Evolutionary conservation across 2,888 invertebrate species (phyloP).

Genomic region (Idaea biselata): DNA sequence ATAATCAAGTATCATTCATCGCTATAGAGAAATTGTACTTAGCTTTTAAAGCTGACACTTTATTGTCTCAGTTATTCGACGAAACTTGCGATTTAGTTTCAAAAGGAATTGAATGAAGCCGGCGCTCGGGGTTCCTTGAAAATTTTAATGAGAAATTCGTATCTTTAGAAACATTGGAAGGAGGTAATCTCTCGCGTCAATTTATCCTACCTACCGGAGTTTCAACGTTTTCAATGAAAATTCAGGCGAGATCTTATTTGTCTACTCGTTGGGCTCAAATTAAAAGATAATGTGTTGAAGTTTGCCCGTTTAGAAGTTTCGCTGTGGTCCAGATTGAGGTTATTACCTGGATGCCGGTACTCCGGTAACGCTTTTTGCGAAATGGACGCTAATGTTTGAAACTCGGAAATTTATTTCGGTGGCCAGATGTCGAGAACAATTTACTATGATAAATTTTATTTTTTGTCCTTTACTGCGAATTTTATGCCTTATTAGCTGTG

Average conservation of each 20-base stretch:
- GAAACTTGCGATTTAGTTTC: conserved; percentile 72
- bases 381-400: conserved; percentile 52
- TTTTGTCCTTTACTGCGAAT: conserved; percentile 42
- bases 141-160: conserved; percentile 78
- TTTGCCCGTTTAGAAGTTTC: conserved; percentile 66
- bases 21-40: conserved; percentile 17
- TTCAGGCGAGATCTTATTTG: conserved; percentile 63
- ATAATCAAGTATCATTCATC: not conserved
- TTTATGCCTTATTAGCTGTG: too few species aligned
- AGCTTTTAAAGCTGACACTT: conserved; percentile 47
- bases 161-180: conserved; percentile 64
- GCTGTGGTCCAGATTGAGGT: conserved; percentile 68
- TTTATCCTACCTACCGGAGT: conserved; percentile 62
- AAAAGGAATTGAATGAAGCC: conserved; percentile 69
- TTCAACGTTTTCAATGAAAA: conserved; percentile 51
- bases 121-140: conserved; percentile 61
- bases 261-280: conserved; percentile 56
- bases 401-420: conserved; percentile 68
- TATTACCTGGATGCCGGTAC: conserved; percentile 63
- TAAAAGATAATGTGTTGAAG: conserved; percentile 73
- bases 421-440: conserved; percentile 71
- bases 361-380: not conserved
- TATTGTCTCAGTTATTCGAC: conserved; percentile 68
- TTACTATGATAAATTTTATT: conserved; percentile 60
- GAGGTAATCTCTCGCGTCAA: conserved; percentile 58